Evolutionary conservation across 1,140 invertebrate species (phyloP).

Genomic region (Lycorma delicatula): DNA sequence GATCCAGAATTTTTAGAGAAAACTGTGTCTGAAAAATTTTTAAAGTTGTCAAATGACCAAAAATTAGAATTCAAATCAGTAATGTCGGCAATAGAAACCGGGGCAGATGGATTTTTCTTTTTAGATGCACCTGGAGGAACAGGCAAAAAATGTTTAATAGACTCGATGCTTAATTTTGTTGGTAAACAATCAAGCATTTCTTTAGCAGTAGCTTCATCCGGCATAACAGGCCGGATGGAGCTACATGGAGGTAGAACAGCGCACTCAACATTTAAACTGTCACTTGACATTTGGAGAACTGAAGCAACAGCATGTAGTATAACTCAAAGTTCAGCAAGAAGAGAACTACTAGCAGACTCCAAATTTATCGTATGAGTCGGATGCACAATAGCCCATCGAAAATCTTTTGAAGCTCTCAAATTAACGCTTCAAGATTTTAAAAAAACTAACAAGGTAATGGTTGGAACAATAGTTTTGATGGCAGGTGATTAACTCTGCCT

Average conservation of each 20-base stretch:
- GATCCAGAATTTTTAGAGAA: background rate
- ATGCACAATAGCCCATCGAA: no score
- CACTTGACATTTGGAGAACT: conserved; percentile 14
- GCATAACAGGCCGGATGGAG: conserved; percentile 45
- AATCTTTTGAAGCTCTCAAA: no score
- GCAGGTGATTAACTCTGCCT: no score
- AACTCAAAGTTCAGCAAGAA: background rate
- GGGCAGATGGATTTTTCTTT: no score
- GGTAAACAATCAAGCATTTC: conserved; percentile 26
- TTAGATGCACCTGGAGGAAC: conserved; percentile 32
- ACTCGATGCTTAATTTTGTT: background rate
- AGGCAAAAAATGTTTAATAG: conserved; percentile 22
- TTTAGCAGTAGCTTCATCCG: conserved; percentile 43
- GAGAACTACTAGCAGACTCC: background rate
- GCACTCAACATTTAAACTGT: conserved; percentile 42
- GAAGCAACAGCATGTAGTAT: background rate
- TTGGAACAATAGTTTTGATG: no score
- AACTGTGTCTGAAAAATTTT: background rate
- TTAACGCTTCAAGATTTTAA: no score
- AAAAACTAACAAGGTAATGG: no score
- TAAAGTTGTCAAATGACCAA: background rate
- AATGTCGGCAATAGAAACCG: background rate
- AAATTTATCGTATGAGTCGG: background rate
- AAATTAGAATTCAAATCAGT: background rate
- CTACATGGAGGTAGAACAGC: conserved; percentile 41